Evolutionary conservation across 2,888 invertebrate genomes (phyloP).

Genomic region (Catocala fraxini): DNA sequence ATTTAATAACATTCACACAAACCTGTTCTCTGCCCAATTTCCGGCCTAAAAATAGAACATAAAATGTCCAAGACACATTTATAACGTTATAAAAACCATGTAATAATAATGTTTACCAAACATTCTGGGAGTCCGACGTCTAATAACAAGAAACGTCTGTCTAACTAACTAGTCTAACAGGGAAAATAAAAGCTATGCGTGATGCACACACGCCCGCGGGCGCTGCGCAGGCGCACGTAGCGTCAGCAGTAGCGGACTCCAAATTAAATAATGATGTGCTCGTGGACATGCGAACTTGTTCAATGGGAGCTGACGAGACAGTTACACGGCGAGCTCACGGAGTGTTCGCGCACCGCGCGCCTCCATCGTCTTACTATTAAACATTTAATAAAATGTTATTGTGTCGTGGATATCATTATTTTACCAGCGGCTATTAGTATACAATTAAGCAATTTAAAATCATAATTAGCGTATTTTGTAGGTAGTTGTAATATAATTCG

Average conservation of each 20-base stretch:
- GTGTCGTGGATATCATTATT: too few relatives aligned
- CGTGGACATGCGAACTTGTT: conserved; percentile 7
- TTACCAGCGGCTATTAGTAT: too few relatives aligned
- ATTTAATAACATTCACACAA: too few relatives aligned
- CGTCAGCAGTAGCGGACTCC: conserved; percentile 55
- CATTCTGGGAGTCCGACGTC: conserved; percentile 53
- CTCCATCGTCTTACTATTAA: too few relatives aligned
- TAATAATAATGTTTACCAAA: conserved; percentile 18
- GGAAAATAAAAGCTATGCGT: conserved; percentile 80
- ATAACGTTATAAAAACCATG: conserved; percentile 1
- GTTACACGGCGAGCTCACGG: neutral
- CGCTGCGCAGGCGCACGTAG: conserved; percentile 68
- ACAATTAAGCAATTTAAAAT: too few relatives aligned
- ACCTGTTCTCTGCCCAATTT: too few relatives aligned
- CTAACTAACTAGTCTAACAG: conserved; percentile 79
- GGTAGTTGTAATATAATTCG: too few relatives aligned
- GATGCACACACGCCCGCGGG: conserved; percentile 71
- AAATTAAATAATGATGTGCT: conserved; percentile 8
- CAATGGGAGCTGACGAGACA: neutral
- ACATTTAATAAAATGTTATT: too few relatives aligned
- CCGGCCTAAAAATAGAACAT: too few relatives aligned
- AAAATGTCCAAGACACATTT: neutral
- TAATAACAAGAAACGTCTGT: conserved; percentile 50
- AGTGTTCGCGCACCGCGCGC: too few relatives aligned
- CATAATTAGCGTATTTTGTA: too few relatives aligned